A percentile compares a stretch with the other conserved stretches of the same genome.
These are phyloP conservation scores for Epistrophella euchroma DNA, from an alignment of 2,888 invertebrate genomes.

Conservation along the genomic window DNA sequence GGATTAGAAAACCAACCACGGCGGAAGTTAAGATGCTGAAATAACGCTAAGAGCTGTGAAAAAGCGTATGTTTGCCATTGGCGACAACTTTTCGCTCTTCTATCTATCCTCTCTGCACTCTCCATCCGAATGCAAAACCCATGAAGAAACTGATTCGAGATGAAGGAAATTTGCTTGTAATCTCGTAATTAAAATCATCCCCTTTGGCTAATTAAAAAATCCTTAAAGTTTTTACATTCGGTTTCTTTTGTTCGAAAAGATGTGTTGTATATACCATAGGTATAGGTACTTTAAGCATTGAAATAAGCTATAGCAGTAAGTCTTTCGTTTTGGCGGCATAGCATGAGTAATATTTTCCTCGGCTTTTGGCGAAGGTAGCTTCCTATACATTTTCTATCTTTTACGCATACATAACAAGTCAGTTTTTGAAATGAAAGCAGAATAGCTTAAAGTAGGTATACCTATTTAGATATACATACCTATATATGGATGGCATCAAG, in stretches of 20 bases:
- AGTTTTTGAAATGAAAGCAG: conserved; percentile 30
- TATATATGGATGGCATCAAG: neutral
- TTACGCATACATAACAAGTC: conserved; percentile 58
- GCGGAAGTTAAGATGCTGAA: conserved; percentile 10
- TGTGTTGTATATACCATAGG: neutral
- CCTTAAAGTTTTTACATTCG: conserved; percentile 76
- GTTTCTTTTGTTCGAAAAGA: conserved; percentile 63
- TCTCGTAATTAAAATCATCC: conserved; percentile 78
- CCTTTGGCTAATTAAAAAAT: conserved; percentile 78
- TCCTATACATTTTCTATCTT: conserved; percentile 2
- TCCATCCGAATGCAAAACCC: neutral
- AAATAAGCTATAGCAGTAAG: neutral
- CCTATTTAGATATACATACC: neutral
- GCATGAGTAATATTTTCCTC: conserved; percentile 33
- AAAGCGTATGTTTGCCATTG: conserved; percentile 39
- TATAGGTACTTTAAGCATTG: neutral
- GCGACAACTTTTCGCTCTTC: conserved; percentile 60
- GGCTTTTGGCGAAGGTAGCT: conserved; percentile 25
- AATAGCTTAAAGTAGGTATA: neutral
- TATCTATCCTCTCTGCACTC: neutral
- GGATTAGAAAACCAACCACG: conserved; percentile 16
- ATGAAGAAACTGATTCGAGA: conserved; percentile 55
- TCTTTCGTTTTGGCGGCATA: conserved; percentile 18
- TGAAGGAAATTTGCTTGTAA: conserved; percentile 75
- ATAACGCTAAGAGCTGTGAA: conserved; percentile 21